These are phyloP conservation scores for Sturnus vulgaris DNA, from an alignment of 2,113 vertebrate species.

Conservation along the genomic window DNA sequence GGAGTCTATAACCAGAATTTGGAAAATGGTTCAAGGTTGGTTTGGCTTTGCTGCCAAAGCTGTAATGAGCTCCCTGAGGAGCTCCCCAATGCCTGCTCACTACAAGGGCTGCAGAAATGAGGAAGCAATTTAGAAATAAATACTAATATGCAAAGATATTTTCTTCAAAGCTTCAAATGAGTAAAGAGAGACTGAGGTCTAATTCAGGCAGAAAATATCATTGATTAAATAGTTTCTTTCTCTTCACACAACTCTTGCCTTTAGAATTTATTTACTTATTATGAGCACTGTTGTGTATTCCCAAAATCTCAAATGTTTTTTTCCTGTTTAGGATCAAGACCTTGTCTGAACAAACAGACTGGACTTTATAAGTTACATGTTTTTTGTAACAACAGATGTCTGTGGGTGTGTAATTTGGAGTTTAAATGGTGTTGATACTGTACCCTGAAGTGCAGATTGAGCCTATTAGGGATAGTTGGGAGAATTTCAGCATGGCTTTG, in stretches of 20 bases:
- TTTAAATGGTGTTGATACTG: not conserved
- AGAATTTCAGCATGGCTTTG: not conserved
- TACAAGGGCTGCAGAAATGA: not conserved
- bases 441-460: not conserved
- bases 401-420: not conserved
- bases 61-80: not conserved
- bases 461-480: not conserved
- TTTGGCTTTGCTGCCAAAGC: not conserved
- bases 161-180: not conserved
- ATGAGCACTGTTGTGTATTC: not conserved
- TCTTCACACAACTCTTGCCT: not conserved
- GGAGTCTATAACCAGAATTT: not conserved
- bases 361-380: not conserved
- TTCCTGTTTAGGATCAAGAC: not conserved
- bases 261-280: not conserved
- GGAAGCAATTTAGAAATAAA: not conserved
- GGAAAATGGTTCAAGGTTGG: not conserved
- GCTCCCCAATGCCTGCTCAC: not conserved
- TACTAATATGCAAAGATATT: not conserved
- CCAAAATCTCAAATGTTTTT: accelerated
- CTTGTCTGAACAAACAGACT: not conserved
- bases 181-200: not conserved
- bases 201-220: not conserved
- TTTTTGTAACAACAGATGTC: not conserved
- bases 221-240: not conserved